A percentile compares a stretch with the other conserved stretches of the same genome.
Conservation (phyloP, 1,140 invertebrate species). For the Branchinecta lynchi region DNA sequence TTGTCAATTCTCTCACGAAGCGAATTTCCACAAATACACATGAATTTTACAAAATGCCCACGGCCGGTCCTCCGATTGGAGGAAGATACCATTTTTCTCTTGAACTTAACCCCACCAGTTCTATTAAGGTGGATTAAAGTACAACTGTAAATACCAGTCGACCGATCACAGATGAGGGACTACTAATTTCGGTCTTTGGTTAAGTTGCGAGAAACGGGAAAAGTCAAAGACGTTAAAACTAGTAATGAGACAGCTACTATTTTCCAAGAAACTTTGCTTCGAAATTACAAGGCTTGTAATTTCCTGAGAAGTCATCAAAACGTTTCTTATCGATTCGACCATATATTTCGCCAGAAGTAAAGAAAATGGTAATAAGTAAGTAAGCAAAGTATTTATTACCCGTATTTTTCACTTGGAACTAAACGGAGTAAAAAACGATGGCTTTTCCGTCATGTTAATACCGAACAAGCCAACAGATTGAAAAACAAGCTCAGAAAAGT, state of each 20-base stretch:
- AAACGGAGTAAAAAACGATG: constrained; percentile 3
- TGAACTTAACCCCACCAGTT: no score
- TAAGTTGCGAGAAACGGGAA: constrained; percentile 9
- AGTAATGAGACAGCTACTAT: constrained; percentile 9
- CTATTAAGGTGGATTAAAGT: no score
- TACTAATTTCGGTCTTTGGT: background rate
- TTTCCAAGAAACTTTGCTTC: constrained; percentile 9
- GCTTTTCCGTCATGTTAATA: constrained; percentile 2
- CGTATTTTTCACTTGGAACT: no score
- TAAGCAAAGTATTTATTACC: no score
- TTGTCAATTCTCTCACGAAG: background rate
- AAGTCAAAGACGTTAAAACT: background rate
- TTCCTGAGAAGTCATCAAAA: constrained; percentile 6
- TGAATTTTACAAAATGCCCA: constrained; percentile 6
- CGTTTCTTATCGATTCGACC: background rate
- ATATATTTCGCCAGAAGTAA: background rate
- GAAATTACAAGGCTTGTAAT: constrained; percentile 10
- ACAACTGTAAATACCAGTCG: no score
- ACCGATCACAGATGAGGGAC: no score
- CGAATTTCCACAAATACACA: constrained; percentile 9
- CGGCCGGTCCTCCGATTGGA: background rate
- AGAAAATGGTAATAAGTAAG: constrained; percentile 10
- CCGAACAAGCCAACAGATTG: no score
- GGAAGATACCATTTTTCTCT: constrained; percentile 4
- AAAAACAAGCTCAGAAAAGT: no score